These are phyloP conservation scores for Coturnix japonica DNA, from an alignment of 2,113 vertebrate genomes.

Conservation along the genomic window DNA sequence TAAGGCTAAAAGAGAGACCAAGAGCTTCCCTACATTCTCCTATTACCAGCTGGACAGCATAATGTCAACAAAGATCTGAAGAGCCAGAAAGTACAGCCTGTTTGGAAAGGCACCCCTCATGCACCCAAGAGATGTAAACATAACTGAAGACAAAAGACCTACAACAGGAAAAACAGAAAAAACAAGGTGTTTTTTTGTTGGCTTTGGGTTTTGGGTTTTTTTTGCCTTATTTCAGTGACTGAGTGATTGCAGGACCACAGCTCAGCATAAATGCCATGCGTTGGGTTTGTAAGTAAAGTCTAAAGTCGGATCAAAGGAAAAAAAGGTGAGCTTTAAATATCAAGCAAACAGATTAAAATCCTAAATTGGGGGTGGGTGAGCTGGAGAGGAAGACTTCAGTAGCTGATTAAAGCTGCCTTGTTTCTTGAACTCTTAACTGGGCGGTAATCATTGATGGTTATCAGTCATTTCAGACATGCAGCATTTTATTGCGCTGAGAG, in stretches of 20 bases:
- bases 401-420: background rate
- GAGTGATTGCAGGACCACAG: background rate
- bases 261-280: rapidly evolving
- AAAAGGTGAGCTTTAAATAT: background rate
- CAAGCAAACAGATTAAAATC: background rate
- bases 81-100: background rate
- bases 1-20: background rate
- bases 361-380: background rate
- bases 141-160: constrained; percentile 1
- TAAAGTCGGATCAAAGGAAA: background rate
- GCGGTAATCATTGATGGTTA: background rate
- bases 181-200: background rate
- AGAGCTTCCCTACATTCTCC: constrained; percentile 6
- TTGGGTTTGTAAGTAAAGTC: background rate
- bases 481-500: constrained; percentile 49
- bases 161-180: background rate
- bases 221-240: background rate
- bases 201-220: background rate
- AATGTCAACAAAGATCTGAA: constrained; percentile 51
- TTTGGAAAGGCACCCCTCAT: background rate
- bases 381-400: background rate
- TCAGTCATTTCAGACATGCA: constrained; percentile 41
- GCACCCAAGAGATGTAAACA: background rate
- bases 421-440: constrained; percentile 12
- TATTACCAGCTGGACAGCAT: constrained; percentile 40